Percentiles rank a stretch among this genome's conserved stretches.
phyloP scores from a whole-genome alignment of 2,888 invertebrate species.

The Orthosia gracilis region DNA sequence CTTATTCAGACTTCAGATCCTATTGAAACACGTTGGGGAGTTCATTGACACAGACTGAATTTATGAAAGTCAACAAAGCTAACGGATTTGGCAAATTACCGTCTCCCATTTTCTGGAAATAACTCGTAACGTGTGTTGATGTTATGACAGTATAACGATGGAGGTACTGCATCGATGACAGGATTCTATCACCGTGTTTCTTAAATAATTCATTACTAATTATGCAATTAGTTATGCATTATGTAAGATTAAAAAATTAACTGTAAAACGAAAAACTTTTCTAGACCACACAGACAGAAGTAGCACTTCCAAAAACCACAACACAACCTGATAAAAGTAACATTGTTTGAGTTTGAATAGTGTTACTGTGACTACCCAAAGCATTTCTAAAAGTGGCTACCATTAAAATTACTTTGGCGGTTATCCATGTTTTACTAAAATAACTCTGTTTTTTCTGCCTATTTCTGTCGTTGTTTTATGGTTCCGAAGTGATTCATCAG shows the following conservation, averaged over 20 bases:
- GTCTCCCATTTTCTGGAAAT: slow-evolving; percentile 19
- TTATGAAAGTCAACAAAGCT: slow-evolving; percentile 36
- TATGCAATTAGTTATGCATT: no score
- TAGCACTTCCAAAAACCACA: background rate
- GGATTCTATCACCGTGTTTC: slow-evolving; percentile 1
- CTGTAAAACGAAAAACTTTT: background rate
- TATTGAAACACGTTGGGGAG: background rate
- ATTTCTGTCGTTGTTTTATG: background rate
- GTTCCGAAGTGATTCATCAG: background rate
- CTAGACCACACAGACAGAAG: background rate
- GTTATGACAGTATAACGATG: slow-evolving; percentile 7
- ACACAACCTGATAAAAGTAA: background rate
- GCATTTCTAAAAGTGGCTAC: background rate
- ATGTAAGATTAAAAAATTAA: background rate
- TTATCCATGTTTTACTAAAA: slow-evolving; percentile 4
- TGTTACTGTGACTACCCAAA: background rate
- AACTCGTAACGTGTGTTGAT: slow-evolving; percentile 18
- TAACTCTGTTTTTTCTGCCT: background rate
- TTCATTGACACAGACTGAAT: slow-evolving; percentile 53
- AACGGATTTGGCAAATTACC: slow-evolving; percentile 23
- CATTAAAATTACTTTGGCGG: background rate
- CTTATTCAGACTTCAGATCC: background rate
- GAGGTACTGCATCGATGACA: slow-evolving; percentile 14
- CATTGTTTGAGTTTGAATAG: background rate
- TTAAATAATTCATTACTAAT: slow-evolving; percentile 6